Evolutionary conservation across 2,113 vertebrate species (phyloP).

Genomic region (Electrona antarctica): DNA sequence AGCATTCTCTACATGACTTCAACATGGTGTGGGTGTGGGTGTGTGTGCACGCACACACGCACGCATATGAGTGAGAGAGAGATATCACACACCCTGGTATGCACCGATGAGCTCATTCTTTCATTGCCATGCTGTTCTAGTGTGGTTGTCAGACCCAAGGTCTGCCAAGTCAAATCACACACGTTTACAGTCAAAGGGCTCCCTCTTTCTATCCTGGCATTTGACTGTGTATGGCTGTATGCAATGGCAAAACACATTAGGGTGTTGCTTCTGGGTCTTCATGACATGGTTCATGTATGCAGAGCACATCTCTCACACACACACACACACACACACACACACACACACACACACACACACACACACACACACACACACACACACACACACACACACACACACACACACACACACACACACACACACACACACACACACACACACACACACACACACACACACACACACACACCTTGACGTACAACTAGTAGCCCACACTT

Average conservation of each 20-base stretch:
- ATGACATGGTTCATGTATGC: not conserved
- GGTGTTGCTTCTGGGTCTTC: too few species aligned
- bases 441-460: too few species aligned
- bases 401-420: too few species aligned
- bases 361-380: constrained; percentile 2
- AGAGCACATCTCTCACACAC: not conserved
- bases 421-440: too few species aligned
- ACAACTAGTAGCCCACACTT: too few species aligned
- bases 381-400: too few species aligned
- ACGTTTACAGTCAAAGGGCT: not conserved
- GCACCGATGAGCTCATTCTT: constrained; percentile 29
- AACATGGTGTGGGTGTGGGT: constrained; percentile 6
- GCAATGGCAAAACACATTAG: too few species aligned
- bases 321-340: not conserved
- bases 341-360: not conserved
- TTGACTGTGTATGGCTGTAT: too few species aligned
- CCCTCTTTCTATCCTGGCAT: not conserved
- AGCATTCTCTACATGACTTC: constrained; percentile 28
- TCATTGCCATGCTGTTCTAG: not conserved
- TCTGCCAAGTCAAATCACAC: not conserved
- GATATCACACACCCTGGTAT: constrained; percentile 18
- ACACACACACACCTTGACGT: not conserved
- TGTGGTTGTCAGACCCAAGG: not conserved
- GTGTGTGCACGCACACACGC: not conserved
- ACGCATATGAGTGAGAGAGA: too few species aligned